These are phyloP conservation scores for Pachyramphus minor DNA, from an alignment of 2,113 vertebrate species.

Conservation along the genomic window DNA sequence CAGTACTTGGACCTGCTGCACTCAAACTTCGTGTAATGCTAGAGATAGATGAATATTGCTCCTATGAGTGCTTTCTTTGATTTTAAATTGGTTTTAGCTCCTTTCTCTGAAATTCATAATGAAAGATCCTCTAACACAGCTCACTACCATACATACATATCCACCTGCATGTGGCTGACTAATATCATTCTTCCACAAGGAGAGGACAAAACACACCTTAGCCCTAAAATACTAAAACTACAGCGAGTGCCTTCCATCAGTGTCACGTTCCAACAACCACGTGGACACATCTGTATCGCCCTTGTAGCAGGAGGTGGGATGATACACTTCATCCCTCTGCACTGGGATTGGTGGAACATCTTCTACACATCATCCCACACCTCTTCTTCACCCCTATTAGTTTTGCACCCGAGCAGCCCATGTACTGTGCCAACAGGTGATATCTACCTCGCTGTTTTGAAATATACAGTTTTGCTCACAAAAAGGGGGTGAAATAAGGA, in stretches of 20 bases:
- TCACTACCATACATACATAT: not conserved
- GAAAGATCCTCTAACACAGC: not conserved
- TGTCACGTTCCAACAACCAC: not conserved
- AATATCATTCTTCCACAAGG: not conserved
- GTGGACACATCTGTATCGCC: accelerated
- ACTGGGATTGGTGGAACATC: not conserved
- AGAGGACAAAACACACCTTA: not conserved
- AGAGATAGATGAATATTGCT: not conserved
- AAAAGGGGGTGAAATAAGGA: not conserved
- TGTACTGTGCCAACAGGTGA: not conserved
- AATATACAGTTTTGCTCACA: not conserved
- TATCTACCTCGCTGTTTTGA: not conserved
- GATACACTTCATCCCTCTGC: not conserved
- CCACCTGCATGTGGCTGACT: not conserved
- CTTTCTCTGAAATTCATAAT: not conserved
- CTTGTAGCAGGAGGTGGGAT: not conserved
- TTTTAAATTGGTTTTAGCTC: not conserved
- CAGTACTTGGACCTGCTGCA: not conserved
- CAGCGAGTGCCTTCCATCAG: not conserved
- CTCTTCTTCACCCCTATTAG: not conserved
- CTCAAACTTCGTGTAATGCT: not conserved
- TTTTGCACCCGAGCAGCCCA: not conserved
- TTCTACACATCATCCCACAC: not conserved
- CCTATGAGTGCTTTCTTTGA: not conserved
- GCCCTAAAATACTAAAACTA: not conserved